These are phyloP conservation scores for Glossophaga mutica DNA, from an alignment of 2,797 vertebrate species.

Conservation along the genomic window DNA sequence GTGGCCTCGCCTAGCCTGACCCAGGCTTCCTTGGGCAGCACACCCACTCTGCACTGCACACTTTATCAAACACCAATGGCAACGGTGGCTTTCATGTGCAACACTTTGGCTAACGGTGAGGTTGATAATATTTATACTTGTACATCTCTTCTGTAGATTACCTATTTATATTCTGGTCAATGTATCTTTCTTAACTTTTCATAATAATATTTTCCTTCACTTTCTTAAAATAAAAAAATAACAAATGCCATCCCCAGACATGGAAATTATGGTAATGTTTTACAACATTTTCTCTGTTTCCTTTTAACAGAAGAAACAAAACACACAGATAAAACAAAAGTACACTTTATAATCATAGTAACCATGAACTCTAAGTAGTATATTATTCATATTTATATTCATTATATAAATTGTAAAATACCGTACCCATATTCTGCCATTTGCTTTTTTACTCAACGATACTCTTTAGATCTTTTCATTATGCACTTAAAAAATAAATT, in stretches of 20 bases:
- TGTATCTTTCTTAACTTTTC: not conserved
- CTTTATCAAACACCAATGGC: not conserved
- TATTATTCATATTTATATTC: not conserved
- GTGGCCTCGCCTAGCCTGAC: accelerated
- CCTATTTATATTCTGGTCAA: not conserved
- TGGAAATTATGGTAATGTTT: not conserved
- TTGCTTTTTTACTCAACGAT: not conserved
- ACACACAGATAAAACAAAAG: not conserved
- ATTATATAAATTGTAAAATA: not conserved
- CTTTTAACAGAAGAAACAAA: conserved; percentile 11
- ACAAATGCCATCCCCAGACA: not conserved
- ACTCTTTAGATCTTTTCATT: not conserved
- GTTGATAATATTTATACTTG: not conserved
- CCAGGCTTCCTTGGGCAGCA: not conserved
- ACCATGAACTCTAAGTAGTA: not conserved
- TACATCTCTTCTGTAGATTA: not conserved
- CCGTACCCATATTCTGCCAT: not conserved
- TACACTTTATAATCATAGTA: not conserved
- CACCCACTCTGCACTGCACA: not conserved
- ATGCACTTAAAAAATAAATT: not conserved
- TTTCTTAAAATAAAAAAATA: not conserved
- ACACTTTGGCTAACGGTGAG: not conserved
- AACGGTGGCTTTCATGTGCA: not conserved
- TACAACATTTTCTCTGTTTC: not conserved
- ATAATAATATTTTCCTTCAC: not conserved